Evolutionary conservation across 2,113 vertebrate species (phyloP), one percentile per base, ranked within the genome.

Genomic region (Tragelaphus buxtoni): DNA sequence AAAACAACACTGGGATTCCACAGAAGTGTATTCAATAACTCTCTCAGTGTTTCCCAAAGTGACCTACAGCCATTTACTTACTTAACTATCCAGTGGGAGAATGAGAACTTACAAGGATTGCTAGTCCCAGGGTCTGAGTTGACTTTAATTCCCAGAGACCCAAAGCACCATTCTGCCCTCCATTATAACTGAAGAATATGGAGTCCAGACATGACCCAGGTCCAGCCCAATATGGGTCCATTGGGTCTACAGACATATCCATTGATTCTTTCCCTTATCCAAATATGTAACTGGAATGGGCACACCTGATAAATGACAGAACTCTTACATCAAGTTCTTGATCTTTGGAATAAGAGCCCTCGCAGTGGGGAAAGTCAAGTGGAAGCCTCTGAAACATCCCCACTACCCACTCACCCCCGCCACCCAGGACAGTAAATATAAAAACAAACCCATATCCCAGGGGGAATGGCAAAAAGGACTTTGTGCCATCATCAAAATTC

Each of bases 361-460:
- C 88, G 18, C 3, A 3, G 9, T 65, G 22, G 47, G 18, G 82
- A 79, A 87, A 88, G 3, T 17, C 51, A 51, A 53, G 7, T 6
- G 3, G 47, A 84, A 60, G 26, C 32, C 22, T 72, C 61, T 55
- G 35, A 90, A 81, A 94, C 60, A 32, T 24, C 16, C 83, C 35
- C 7, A 16, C 9, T 22, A 9, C 28, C 3, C 65, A 42, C 35
- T 10, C 32, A 6, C 35, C 18, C 65, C 0, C n/a, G 0, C 65
- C 65, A 69, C 7, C 42, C 42, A 90, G 35, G 18, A 87, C 2
- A 79, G 45, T 20, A 96, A 92, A 74, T 42, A 32, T 39, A 17
- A 12, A 80, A 79, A 45, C 45, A 82, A 76, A 18, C 53, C 18
- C 32, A 51, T 42, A 69, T 13, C 35, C 28, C 39, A 80, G 45